Conservation (phyloP, 2,888 invertebrate genomes). For the Eristalis pertinax region DNA sequence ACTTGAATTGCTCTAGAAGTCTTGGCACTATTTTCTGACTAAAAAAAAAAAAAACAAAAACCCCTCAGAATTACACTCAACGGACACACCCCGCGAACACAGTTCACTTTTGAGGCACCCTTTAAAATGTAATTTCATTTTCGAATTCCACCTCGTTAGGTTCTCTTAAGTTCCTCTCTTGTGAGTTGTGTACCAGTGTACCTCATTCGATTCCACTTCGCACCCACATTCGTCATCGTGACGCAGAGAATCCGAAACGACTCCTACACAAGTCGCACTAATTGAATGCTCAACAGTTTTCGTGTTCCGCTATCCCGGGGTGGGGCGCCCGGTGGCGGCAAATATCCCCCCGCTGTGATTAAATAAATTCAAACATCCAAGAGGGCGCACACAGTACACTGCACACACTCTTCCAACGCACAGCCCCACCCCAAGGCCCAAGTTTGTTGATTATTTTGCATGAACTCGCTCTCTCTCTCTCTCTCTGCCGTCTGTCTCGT, state of each 20-base stretch:
- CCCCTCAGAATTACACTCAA: neutral
- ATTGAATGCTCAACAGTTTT: slow-evolving; percentile 48
- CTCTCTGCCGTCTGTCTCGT: slow-evolving; percentile 2
- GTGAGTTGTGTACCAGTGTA: no score
- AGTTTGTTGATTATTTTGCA: neutral
- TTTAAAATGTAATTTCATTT: neutral
- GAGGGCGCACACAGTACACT: slow-evolving; percentile 11
- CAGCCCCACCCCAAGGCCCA: neutral
- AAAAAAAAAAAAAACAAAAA: neutral
- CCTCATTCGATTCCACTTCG: slow-evolving; percentile 3
- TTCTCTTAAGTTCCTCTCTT: slow-evolving; percentile 30
- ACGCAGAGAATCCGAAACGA: slow-evolving; percentile 9
- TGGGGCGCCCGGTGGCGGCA: neutral
- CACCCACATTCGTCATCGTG: slow-evolving; percentile 13
- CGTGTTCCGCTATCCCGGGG: neutral
- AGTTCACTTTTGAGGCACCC: neutral
- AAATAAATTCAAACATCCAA: neutral
- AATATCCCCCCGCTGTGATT: neutral
- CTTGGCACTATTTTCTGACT: no score
- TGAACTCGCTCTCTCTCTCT: neutral
- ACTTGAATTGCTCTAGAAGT: no score
- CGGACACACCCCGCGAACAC: neutral
- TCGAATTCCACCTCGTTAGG: neutral
- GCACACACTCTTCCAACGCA: slow-evolving; percentile 11
- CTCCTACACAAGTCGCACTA: slow-evolving; percentile 39